phyloP scores from a whole-genome alignment of 2,113 vertebrate species.

The Pionites leucogaster region DNA sequence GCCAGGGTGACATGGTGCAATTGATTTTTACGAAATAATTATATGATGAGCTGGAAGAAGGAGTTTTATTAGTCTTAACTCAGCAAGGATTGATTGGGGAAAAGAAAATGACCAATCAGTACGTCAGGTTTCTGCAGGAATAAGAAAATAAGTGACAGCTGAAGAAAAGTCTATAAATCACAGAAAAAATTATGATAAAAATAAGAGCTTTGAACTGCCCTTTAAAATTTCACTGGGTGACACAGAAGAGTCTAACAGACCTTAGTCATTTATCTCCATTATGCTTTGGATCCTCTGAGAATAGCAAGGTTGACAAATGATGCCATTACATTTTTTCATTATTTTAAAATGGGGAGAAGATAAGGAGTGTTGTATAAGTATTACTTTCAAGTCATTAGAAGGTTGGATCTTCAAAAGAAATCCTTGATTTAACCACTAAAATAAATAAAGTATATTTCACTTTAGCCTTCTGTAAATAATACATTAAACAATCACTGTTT shows the following conservation, averaged over 20 bases:
- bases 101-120: constrained; percentile 46
- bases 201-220: constrained; percentile 49
- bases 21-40: constrained; percentile 73
- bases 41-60: constrained; percentile 66
- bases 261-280: constrained; percentile 60
- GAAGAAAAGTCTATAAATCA: constrained; percentile 62
- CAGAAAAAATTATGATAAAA: constrained; percentile 33
- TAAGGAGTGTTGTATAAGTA: not conserved
- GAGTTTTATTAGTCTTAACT: constrained; percentile 68
- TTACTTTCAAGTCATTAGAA: constrained; percentile 31
- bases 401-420: constrained; percentile 9
- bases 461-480: not conserved
- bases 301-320: constrained; percentile 48
- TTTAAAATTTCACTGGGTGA: constrained; percentile 58
- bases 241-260: constrained; percentile 20
- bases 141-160: constrained; percentile 56
- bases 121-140: not conserved
- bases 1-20: constrained; percentile 56
- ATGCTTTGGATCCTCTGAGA: constrained; percentile 37
- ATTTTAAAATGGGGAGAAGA: constrained; percentile 43
- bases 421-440: constrained; percentile 2
- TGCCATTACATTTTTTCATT: constrained; percentile 53
- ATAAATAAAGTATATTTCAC: not conserved
- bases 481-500: not conserved
- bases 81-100: constrained; percentile 54